Evolutionary conservation across 2,888 invertebrate species (phyloP), one percentile per base, ranked within the genome.

Genomic region (Drosophila emarginata): DNA sequence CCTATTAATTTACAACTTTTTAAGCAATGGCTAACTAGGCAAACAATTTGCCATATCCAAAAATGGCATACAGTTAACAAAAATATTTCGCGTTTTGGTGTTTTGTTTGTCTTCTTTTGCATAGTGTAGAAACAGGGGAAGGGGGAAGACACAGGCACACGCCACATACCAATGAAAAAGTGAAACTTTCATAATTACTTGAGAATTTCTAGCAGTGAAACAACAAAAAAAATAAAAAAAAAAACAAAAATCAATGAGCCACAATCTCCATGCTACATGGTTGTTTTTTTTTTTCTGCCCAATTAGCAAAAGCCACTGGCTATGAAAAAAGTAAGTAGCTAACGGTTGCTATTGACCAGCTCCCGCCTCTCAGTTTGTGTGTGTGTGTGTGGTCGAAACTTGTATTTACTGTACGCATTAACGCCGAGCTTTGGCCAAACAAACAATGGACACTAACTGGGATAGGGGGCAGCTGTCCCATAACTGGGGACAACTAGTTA

Each of bases 1-100:
- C 81, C 81, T 84, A 84, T 81, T 84, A 82, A 82, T 82, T 82
- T 82, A 82, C 82, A 82, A 87, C 86, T 83, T 83, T 86, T 80
- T 64, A 68, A 66, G 70, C 78, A 66, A 80, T 78, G 67, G 14
- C 26, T 63, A 73, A 65, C 70, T 70, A 69, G 59, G 15, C 61
- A 79, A 66, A 74, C 76, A 78, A 78, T 83, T 77, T 62, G 73
- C 62, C 65, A 62, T 71, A 61, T 28, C 84, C 81, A 60, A 81
- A 81, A 80, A 74, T 80, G 80, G 83, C 66, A 69, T 51, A 61
- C 53, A 64, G 82, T 80, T 74, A 77, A 21, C 45, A 45, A 45
- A 81, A 79, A 68, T 52, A 69, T 76, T 62, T 66, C 66, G 63
- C 69, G 59, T 74, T 67, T 71, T 53, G 59, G 26, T 65, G 57